Conservation (phyloP, 2,113 vertebrate genomes). For the Baryphthengus martii region DNA sequence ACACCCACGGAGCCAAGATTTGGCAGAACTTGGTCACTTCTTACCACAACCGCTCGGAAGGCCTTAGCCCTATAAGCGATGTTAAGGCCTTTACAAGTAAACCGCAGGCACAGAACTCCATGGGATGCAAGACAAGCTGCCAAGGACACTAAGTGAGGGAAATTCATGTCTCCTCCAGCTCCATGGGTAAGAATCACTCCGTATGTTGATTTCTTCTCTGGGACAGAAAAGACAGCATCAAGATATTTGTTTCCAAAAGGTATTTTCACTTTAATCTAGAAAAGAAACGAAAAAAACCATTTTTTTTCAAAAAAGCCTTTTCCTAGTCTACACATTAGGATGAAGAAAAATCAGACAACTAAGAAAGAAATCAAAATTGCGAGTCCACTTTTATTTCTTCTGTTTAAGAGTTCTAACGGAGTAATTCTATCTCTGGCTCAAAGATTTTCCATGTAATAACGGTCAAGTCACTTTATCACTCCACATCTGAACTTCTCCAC, state of each 20-base stretch:
- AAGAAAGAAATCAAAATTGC: neutral
- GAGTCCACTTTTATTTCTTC: neutral
- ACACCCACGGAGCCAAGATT: neutral
- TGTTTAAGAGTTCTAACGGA: neutral
- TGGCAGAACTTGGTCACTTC: constrained; percentile 6
- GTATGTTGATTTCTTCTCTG: constrained; percentile 62
- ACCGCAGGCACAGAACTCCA: constrained; percentile 84
- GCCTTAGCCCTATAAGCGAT: constrained; percentile 83
- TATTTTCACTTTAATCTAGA: constrained; percentile 83
- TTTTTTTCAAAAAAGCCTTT: neutral
- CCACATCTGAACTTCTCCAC: neutral
- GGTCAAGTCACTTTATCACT: neutral
- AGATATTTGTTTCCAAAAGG: constrained; percentile 83
- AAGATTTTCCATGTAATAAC: neutral
- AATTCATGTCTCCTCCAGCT: constrained; percentile 91
- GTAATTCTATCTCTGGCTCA: neutral
- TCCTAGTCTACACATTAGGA: neutral
- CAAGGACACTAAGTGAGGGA: constrained; percentile 82
- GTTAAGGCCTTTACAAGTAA: constrained; percentile 94
- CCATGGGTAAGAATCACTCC: constrained; percentile 88
- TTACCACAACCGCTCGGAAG: constrained; percentile 85
- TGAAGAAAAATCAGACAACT: neutral
- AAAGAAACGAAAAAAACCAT: neutral
- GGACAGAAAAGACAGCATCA: constrained; percentile 80
- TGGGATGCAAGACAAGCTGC: constrained; percentile 72